Evolutionary conservation across 2,888 invertebrate genomes (phyloP).

Genomic region (Carcina quercana): DNA sequence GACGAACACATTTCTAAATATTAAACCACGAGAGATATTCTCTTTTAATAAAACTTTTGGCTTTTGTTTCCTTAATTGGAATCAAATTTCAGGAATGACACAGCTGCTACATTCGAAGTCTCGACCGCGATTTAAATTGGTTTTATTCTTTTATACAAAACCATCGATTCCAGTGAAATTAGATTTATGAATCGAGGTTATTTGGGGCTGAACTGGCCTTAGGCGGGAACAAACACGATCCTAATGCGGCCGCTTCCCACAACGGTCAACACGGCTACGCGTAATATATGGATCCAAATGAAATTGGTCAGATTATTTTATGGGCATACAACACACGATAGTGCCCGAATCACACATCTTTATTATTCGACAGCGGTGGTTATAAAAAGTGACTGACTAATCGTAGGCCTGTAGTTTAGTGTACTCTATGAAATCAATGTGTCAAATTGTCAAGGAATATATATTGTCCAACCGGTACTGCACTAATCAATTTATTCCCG

Average conservation of each 20-base stretch:
- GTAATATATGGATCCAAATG: neutral
- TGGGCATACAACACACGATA: no score
- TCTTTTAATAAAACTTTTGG: slow-evolving; percentile 61
- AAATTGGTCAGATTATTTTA: neutral
- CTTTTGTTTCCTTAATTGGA: slow-evolving; percentile 64
- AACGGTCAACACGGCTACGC: no score
- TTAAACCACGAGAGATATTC: slow-evolving; percentile 40
- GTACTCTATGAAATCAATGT: no score
- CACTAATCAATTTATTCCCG: no score
- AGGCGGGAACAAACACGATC: neutral
- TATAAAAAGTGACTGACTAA: no score
- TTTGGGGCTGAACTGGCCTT: neutral
- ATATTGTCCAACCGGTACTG: no score
- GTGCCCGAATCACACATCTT: neutral
- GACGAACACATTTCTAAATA: slow-evolving; percentile 32
- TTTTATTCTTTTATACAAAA: slow-evolving; percentile 28
- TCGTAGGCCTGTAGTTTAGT: no score
- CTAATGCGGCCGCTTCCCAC: no score
- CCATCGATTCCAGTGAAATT: slow-evolving; percentile 2
- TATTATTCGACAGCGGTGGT: neutral
- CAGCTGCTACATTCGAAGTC: slow-evolving; percentile 51
- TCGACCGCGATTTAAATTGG: slow-evolving; percentile 39
- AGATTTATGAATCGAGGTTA: slow-evolving; percentile 2
- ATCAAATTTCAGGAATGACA: slow-evolving; percentile 61
- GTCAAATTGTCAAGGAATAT: no score